A percentile compares a stretch with the other conserved stretches of the same genome.
Evolutionary conservation across 1,140 invertebrate genomes (phyloP).

Genomic region (Zaprionus taronus): DNA sequence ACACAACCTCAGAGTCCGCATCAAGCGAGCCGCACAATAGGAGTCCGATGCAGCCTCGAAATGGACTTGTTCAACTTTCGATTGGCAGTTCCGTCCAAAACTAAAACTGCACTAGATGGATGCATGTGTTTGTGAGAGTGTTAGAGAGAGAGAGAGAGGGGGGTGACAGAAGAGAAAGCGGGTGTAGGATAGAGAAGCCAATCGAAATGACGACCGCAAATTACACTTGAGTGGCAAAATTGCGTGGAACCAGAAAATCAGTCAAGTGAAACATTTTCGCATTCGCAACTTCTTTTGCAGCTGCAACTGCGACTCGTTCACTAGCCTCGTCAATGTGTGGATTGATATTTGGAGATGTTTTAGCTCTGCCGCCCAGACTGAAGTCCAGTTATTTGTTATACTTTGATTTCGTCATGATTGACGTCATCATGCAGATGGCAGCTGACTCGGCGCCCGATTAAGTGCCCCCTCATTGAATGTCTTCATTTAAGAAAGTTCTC

Average conservation of each 20-base stretch:
- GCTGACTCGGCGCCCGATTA: not conserved
- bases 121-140: conserved; percentile 6
- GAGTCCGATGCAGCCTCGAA: conserved; percentile 51
- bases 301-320: conserved; percentile 4
- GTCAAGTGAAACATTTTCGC: conserved; percentile 59
- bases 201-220: conserved; percentile 67
- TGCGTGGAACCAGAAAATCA: conserved; percentile 60
- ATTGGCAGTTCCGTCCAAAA: conserved; percentile 54
- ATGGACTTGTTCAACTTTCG: conserved; percentile 76
- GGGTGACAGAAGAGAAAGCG: not conserved
- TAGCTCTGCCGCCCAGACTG: not conserved
- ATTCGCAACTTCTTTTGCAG: conserved; percentile 43
- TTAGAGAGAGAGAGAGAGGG: not conserved
- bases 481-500: not conserved
- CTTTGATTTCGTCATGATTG: not conserved
- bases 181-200: conserved; percentile 16
- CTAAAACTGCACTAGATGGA: conserved; percentile 33
- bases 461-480: not conserved
- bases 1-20: conserved; percentile 1
- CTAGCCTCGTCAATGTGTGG: conserved; percentile 21
- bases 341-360: conserved; percentile 5
- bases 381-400: not conserved
- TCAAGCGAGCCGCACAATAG: conserved; percentile 42
- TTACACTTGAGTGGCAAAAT: conserved; percentile 77
- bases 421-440: conserved; percentile 2